A percentile compares a stretch with the other conserved stretches of the same genome.
Conservation (phyloP, 2,888 invertebrate species). For the Tetragonula carbonaria region DNA sequence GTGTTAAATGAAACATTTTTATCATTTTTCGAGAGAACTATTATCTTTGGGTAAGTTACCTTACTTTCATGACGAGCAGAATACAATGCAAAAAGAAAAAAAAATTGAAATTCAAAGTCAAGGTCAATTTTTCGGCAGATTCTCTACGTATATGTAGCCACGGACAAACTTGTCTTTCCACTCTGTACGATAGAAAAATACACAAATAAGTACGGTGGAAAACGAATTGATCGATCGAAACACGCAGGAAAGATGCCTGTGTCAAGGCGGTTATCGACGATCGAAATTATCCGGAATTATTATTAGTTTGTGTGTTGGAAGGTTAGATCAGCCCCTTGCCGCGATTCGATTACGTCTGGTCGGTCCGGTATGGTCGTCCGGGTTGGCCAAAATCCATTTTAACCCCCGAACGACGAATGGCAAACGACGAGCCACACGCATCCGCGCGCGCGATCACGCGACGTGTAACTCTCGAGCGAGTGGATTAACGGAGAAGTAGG, state of each 20-base stretch:
- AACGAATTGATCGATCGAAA: constrained; percentile 23
- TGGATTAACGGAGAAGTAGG: constrained; percentile 56
- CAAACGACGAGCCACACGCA: constrained; percentile 35
- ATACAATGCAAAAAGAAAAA: too few species aligned
- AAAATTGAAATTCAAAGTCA: too few species aligned
- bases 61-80: too few species aligned
- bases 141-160: too few species aligned
- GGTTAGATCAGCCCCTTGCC: neutral
- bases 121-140: too few species aligned
- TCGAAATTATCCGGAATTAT: constrained; percentile 69
- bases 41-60: too few species aligned
- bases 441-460: constrained; percentile 35
- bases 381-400: constrained; percentile 52
- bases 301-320: constrained; percentile 57
- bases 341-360: constrained; percentile 69
- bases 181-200: too few species aligned
- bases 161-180: too few species aligned
- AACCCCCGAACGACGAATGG: constrained; percentile 10
- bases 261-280: constrained; percentile 64
- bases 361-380: constrained; percentile 40
- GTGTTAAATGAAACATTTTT: too few species aligned
- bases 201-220: neutral
- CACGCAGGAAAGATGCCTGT: constrained; percentile 42
- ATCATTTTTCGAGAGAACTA: too few species aligned
- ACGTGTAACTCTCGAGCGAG: constrained; percentile 16